Evolutionary conservation across 2,888 invertebrate genomes (phyloP).

Genomic region (Lasius fuliginosus): DNA sequence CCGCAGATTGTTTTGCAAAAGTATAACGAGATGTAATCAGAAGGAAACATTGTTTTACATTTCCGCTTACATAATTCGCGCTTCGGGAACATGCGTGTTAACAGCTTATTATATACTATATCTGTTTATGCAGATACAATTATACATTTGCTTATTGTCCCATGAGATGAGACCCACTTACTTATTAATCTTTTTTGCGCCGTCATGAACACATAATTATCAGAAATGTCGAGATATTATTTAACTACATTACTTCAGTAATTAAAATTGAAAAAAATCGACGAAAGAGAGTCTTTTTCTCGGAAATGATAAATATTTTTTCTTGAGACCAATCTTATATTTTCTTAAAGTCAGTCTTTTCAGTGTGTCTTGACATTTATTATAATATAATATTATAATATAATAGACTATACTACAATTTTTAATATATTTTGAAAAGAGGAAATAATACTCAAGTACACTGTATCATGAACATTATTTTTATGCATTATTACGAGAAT

Average conservation of each 20-base stretch:
- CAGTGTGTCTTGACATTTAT: neutral
- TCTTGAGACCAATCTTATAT: neutral
- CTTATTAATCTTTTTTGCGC: neutral
- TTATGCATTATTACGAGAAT: neutral
- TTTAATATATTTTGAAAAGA: neutral
- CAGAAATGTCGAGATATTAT: no score
- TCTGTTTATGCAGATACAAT: neutral
- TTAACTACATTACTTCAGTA: neutral
- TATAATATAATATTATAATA: neutral
- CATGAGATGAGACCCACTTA: neutral
- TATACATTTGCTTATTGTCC: neutral
- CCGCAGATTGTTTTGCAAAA: neutral
- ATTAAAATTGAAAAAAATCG: neutral
- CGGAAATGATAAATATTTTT: neutral
- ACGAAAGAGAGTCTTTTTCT: neutral
- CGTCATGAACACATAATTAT: neutral
- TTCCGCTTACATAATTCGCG: neutral
- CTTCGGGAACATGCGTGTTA: slow-evolving; percentile 8
- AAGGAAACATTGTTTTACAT: neutral
- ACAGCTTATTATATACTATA: neutral
- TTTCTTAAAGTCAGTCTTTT: neutral
- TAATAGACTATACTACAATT: neutral
- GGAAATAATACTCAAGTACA: neutral
- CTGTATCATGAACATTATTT: neutral
- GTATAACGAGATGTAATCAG: neutral